phyloP scores from a whole-genome alignment of 2,888 invertebrate species.

The Dicyrtomina minuta region DNA sequence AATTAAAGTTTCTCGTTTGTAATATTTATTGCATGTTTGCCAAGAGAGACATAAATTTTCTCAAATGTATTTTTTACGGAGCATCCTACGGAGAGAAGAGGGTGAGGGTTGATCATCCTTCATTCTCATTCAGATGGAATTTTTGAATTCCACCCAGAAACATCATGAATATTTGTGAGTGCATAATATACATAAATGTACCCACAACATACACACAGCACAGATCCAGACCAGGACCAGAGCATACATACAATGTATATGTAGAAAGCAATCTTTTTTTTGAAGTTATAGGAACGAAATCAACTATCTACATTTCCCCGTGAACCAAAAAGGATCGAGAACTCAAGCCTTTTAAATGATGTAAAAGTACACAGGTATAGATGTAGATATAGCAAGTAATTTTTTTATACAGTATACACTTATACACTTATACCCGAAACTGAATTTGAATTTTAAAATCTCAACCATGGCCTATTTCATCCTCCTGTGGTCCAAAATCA shows the following conservation, averaged over 20 bases:
- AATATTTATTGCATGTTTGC: conserved; percentile 28
- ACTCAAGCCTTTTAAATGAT: too few relatives aligned
- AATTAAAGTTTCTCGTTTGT: conserved; percentile 8
- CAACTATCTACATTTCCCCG: too few relatives aligned
- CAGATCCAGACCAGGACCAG: too few relatives aligned
- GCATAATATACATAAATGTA: too few relatives aligned
- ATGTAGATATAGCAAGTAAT: not conserved
- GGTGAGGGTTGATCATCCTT: conserved; percentile 21
- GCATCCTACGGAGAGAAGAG: conserved; percentile 25
- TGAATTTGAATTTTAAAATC: too few relatives aligned
- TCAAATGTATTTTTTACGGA: conserved; percentile 9
- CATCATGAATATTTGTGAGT: conserved; percentile 3
- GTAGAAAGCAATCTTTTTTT: too few relatives aligned
- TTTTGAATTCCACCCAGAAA: conserved; percentile 20
- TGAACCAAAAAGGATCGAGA: too few relatives aligned
- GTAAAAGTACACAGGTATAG: not conserved
- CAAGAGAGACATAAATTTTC: conserved; percentile 26
- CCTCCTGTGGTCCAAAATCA: conserved; percentile 8
- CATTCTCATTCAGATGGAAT: not conserved
- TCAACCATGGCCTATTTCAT: conserved; percentile 8
- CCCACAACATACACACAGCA: too few relatives aligned
- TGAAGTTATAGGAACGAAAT: too few relatives aligned
- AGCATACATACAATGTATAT: too few relatives aligned
- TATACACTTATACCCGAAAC: too few relatives aligned
- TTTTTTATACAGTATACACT: not conserved